Percentiles rank a stretch among this genome's conserved stretches.
These are phyloP conservation scores for Lycocerus yunnanus DNA, from an alignment of 2,888 invertebrate species.

Conservation along the genomic window DNA sequence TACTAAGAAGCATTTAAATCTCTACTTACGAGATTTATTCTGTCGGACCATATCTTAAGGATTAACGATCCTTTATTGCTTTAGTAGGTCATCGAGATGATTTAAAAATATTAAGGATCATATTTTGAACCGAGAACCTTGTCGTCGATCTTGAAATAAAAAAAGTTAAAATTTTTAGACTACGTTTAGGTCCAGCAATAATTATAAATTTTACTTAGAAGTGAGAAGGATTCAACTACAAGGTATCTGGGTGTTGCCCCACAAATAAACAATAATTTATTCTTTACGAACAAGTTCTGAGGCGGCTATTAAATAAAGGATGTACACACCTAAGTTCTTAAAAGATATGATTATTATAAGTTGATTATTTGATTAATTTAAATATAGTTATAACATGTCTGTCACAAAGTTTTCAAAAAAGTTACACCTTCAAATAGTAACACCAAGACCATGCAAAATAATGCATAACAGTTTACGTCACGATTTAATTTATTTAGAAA, in stretches of 20 bases:
- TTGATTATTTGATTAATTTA: slow-evolving; percentile 3
- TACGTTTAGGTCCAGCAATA: neutral
- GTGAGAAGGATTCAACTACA: neutral
- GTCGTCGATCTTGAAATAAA: neutral
- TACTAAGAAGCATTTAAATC: neutral
- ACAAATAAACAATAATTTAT: slow-evolving; percentile 5
- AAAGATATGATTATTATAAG: neutral
- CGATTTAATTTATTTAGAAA: neutral
- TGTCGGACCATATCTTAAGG: neutral
- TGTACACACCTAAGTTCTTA: slow-evolving; percentile 1
- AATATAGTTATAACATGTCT: slow-evolving; percentile 3
- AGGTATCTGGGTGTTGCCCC: neutral
- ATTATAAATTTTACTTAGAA: neutral
- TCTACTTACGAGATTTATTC: neutral
- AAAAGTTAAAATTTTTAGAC: neutral
- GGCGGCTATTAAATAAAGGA: neutral
- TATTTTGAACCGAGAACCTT: neutral
- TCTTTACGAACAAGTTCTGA: neutral
- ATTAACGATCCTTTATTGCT: neutral
- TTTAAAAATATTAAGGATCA: neutral
- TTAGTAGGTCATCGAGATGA: neutral
- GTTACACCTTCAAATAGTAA: neutral
- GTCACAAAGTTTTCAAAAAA: neutral
- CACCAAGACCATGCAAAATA: too few species aligned
- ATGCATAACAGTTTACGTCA: neutral